These are phyloP conservation scores for Archocentrus centrarchus DNA, from an alignment of 2,113 vertebrate genomes.

Conservation along the genomic window DNA sequence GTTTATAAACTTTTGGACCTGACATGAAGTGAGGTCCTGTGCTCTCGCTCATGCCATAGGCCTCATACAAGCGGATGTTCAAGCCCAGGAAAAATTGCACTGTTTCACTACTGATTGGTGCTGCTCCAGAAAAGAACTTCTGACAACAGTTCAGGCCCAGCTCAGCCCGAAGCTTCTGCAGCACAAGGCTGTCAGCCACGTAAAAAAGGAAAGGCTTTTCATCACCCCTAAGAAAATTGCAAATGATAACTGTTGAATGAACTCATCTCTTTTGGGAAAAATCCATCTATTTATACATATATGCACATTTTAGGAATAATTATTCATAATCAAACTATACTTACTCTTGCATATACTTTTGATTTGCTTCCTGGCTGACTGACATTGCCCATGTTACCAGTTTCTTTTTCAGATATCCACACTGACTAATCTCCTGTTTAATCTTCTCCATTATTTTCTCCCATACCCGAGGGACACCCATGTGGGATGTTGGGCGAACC, in stretches of 20 bases:
- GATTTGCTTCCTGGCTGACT: constrained; percentile 84
- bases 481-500: constrained; percentile 85
- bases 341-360: constrained; percentile 80
- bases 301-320: not conserved
- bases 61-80: constrained; percentile 87
- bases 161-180: constrained; percentile 84
- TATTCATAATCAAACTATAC: not conserved
- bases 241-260: not conserved
- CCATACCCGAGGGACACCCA: constrained; percentile 92
- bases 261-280: not conserved
- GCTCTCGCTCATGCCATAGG: constrained; percentile 91
- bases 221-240: constrained; percentile 71
- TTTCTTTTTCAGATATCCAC: constrained; percentile 87
- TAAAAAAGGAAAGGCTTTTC: constrained; percentile 82
- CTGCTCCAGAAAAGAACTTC: constrained; percentile 88
- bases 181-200: constrained; percentile 85
- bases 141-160: constrained; percentile 86
- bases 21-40: constrained; percentile 91
- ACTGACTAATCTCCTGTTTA: constrained; percentile 82
- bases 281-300: not conserved
- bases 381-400: constrained; percentile 90
- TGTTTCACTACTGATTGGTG: constrained; percentile 85
- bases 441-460: constrained; percentile 94
- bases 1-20: constrained; percentile 80
- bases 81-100: constrained; percentile 87